Conservation (phyloP, 1,140 invertebrate species). For the Brachionus plicatilis region DNA sequence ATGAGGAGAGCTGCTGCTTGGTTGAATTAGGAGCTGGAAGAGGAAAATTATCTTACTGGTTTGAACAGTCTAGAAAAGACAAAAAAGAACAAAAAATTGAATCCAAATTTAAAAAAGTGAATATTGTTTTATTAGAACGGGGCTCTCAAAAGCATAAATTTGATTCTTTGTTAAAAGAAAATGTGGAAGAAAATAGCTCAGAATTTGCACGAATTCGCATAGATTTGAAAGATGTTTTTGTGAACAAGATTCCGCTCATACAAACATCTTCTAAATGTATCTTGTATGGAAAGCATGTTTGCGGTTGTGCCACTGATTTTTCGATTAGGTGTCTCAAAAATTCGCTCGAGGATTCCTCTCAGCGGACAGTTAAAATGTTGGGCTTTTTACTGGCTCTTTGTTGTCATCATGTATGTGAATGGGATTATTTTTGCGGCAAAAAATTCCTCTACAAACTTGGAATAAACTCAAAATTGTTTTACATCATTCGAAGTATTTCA, state of each 20-base stretch:
- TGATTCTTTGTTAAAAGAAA: constrained; percentile 15
- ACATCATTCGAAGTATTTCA: constrained; percentile 13
- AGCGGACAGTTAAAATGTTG: not conserved
- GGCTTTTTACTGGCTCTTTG: constrained; percentile 26
- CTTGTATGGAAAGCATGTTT: constrained; percentile 21
- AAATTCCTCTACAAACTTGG: not conserved
- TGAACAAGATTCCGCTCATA: not conserved
- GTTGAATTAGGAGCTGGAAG: constrained; percentile 36
- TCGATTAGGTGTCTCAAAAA: constrained; percentile 16
- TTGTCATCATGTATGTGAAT: constrained; percentile 31
- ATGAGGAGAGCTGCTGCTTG: not conserved
- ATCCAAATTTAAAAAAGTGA: not conserved
- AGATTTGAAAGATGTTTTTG: constrained; percentile 1
- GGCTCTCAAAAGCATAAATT: constrained; percentile 18
- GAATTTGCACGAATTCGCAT: constrained; percentile 28
- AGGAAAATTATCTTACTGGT: constrained; percentile 31
- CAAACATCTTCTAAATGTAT: constrained; percentile 21
- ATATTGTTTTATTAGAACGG: constrained; percentile 12
- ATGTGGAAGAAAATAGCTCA: not conserved
- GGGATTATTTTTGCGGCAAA: constrained; percentile 33
- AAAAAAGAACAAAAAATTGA: not conserved
- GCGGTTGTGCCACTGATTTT: constrained; percentile 33
- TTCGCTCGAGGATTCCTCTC: not conserved
- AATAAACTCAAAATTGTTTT: constrained; percentile 30
- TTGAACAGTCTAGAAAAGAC: not conserved